These are phyloP conservation scores for Hybognathus amarus DNA, from an alignment of 2,797 vertebrate species.

Conservation along the genomic window DNA sequence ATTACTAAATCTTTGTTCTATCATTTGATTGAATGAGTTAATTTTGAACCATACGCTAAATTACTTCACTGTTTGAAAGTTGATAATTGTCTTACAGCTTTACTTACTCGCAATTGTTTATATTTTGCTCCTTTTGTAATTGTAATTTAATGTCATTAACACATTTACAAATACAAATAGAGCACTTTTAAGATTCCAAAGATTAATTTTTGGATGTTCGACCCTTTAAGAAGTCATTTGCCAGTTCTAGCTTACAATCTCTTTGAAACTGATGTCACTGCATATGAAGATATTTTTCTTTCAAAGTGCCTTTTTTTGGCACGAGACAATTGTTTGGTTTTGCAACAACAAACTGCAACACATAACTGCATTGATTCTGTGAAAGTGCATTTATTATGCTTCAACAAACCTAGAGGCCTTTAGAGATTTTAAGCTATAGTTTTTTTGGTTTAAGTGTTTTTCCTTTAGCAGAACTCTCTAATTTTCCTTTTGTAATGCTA, in stretches of 20 bases:
- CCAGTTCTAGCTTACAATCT: slow-evolving; percentile 39
- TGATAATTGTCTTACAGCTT: background rate
- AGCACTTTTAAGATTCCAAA: slow-evolving; percentile 57
- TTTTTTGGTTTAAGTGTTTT: background rate
- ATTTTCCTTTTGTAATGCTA: slow-evolving; percentile 32
- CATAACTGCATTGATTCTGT: slow-evolving; percentile 16
- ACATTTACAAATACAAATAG: background rate
- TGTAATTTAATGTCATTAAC: background rate
- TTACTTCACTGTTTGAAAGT: background rate
- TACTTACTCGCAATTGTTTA: slow-evolving; percentile 1
- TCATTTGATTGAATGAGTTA: background rate
- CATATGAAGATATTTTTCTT: slow-evolving; percentile 30
- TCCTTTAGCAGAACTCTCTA: background rate
- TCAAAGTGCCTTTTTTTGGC: slow-evolving; percentile 59
- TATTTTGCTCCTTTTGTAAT: slow-evolving; percentile 19
- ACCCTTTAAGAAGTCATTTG: slow-evolving; percentile 4
- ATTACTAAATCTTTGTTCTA: background rate
- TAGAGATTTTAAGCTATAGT: slow-evolving; percentile 9
- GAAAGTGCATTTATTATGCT: slow-evolving; percentile 50
- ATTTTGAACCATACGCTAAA: background rate
- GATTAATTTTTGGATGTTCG: slow-evolving; percentile 37
- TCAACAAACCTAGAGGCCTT: slow-evolving; percentile 54
- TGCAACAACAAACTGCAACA: slow-evolving; percentile 26
- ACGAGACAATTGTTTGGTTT: slow-evolving; percentile 18
- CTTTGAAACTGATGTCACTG: slow-evolving; percentile 53